Conservation (phyloP, 1,140 invertebrate species). For the Euura lappo region DNA sequence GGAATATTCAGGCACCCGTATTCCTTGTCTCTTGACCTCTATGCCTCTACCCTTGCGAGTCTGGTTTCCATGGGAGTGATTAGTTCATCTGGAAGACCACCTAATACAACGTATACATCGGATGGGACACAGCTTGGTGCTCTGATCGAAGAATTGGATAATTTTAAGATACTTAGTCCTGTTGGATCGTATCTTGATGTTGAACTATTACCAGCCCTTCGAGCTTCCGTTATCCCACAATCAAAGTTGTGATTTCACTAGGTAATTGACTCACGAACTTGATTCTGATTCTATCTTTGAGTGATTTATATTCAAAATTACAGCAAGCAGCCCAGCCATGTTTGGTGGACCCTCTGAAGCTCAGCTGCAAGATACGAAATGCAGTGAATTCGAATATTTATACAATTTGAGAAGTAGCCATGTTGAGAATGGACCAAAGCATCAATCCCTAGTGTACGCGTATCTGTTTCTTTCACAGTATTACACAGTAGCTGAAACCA, state of each 20-base stretch:
- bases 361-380: no score
- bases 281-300: no score
- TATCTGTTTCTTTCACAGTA: no score
- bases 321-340: no score
- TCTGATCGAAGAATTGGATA: conserved; percentile 38
- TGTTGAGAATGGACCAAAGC: no score
- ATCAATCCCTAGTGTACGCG: no score
- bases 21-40: conserved; percentile 52
- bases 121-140: conserved; percentile 35
- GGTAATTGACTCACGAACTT: neutral
- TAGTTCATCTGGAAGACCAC: conserved; percentile 20
- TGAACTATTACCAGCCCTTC: conserved; percentile 31
- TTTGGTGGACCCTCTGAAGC: no score
- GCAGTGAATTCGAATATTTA: no score
- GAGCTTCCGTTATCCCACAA: conserved; percentile 35
- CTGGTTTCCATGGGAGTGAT: conserved; percentile 41
- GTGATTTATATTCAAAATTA: no score
- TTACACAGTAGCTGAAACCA: no score
- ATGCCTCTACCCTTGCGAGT: conserved; percentile 44
- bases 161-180: conserved; percentile 37
- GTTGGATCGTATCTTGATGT: conserved; percentile 41
- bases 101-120: conserved; percentile 32
- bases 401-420: no score
- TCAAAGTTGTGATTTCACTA: conserved; percentile 50
- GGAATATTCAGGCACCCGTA: conserved; percentile 48